phyloP scores from a whole-genome alignment of 2,888 invertebrate species.

The Tridacna gigas region DNA sequence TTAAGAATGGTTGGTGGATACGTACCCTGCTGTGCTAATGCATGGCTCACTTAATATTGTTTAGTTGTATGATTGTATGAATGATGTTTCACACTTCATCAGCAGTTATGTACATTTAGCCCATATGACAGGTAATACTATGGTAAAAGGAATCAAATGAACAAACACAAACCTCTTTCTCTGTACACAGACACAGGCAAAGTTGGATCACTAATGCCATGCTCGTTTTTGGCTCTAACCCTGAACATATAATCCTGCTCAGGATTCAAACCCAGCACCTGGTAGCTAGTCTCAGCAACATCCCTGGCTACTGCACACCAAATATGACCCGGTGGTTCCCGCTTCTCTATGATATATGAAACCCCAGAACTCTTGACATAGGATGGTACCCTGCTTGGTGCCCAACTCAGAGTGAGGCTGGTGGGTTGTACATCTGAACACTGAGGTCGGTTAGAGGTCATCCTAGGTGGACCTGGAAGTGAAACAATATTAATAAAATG shows the following conservation, averaged over 20 bases:
- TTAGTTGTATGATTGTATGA: too few relatives aligned
- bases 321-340: conserved; percentile 66
- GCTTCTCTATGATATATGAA: conserved; percentile 97
- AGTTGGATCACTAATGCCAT: conserved; percentile 97
- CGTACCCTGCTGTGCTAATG: too few relatives aligned
- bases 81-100: too few relatives aligned
- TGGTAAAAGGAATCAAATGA: too few relatives aligned
- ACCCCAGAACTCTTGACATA: conserved; percentile 89
- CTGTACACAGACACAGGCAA: conserved; percentile 87
- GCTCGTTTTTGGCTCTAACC: conserved; percentile 97
- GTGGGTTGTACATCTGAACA: conserved; percentile 96
- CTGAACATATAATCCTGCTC: conserved; percentile 98
- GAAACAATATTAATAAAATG: too few relatives aligned
- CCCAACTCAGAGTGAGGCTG: conserved; percentile 95
- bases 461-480: conserved; percentile 75
- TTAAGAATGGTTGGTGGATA: too few relatives aligned
- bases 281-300: conserved; percentile 53
- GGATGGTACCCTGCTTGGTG: conserved; percentile 94
- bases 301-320: conserved; percentile 65
- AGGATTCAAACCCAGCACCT: conserved; percentile 88
- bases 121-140: too few relatives aligned
- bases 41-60: too few relatives aligned
- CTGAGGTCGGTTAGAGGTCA: conserved; percentile 91
- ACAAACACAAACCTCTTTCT: conserved; percentile 62
- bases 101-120: too few relatives aligned